Conservation (phyloP, 1,140 invertebrate species). For the Latrodectus geometricus region DNA sequence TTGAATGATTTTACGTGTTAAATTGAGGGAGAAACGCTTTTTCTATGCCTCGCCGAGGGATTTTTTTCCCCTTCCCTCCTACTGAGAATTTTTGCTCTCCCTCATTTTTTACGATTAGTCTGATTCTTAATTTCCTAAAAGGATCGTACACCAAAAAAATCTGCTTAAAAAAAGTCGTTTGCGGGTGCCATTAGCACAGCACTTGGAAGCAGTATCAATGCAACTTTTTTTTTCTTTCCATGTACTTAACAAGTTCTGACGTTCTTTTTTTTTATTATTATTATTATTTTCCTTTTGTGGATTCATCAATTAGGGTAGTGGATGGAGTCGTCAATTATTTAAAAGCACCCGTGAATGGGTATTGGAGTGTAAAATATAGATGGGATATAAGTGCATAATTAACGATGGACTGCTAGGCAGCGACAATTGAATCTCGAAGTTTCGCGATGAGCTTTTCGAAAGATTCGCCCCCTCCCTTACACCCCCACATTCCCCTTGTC, state of each 20-base stretch:
- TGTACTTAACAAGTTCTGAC: constrained; percentile 60
- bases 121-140: constrained; percentile 57
- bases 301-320: constrained; percentile 51
- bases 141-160: constrained; percentile 27
- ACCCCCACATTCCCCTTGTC: not conserved
- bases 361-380: constrained; percentile 62
- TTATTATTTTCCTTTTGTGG: constrained; percentile 25
- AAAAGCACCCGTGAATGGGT: constrained; percentile 56
- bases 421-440: constrained; percentile 61
- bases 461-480: not conserved
- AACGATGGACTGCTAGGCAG: constrained; percentile 52
- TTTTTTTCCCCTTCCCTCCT: not conserved
- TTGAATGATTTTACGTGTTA: constrained; percentile 62
- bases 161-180: constrained; percentile 50
- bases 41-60: not conserved
- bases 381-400: constrained; percentile 61
- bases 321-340: constrained; percentile 61
- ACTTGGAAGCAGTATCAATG: constrained; percentile 47
- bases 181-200: constrained; percentile 44
- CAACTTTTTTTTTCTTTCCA: constrained; percentile 43
- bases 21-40: constrained; percentile 56
- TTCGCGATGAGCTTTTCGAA: constrained; percentile 40
- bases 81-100: constrained; percentile 22
- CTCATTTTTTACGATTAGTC: constrained; percentile 62
- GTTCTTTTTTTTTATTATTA: constrained; percentile 21